Evolutionary conservation across 2,113 vertebrate genomes (phyloP).

Genomic region (Origma solitaria): DNA sequence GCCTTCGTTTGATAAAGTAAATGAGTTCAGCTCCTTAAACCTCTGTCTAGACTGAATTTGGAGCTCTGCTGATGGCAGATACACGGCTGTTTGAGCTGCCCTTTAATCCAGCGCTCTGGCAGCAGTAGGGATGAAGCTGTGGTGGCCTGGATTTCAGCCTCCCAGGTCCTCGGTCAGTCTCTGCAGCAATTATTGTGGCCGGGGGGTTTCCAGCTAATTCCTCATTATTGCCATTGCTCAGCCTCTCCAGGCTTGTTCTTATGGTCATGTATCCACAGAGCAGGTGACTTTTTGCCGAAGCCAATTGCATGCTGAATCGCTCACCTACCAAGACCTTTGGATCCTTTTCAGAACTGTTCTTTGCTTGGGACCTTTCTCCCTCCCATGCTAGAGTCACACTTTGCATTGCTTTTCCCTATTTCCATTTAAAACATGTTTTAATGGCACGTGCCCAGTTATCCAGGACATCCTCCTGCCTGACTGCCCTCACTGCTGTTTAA

Average conservation of each 20-base stretch:
- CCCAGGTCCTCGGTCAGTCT: not conserved
- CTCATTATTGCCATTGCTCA: not conserved
- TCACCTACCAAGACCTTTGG: not conserved
- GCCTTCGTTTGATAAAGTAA: not conserved
- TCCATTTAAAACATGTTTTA: not conserved
- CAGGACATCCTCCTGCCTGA: not conserved
- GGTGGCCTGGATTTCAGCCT: not conserved
- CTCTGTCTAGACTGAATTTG: not conserved
- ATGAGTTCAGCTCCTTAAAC: not conserved
- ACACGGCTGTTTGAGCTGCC: not conserved
- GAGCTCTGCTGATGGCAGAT: not conserved
- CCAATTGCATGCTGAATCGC: not conserved
- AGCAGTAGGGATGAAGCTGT: not conserved
- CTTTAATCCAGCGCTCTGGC: not conserved
- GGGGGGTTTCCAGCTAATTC: not conserved
- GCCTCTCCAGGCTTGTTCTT: not conserved
- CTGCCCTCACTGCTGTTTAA: not conserved
- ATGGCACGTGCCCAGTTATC: not conserved
- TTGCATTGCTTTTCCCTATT: not conserved
- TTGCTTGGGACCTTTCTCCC: not conserved
- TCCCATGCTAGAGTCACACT: fast-evolving
- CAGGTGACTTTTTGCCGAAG: not conserved
- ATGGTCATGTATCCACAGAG: not conserved
- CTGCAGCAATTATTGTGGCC: not conserved
- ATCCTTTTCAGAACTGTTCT: not conserved